These are phyloP conservation scores for Myxocyprinus asiaticus DNA, from an alignment of 2,113 vertebrate genomes.

Conservation along the genomic window DNA sequence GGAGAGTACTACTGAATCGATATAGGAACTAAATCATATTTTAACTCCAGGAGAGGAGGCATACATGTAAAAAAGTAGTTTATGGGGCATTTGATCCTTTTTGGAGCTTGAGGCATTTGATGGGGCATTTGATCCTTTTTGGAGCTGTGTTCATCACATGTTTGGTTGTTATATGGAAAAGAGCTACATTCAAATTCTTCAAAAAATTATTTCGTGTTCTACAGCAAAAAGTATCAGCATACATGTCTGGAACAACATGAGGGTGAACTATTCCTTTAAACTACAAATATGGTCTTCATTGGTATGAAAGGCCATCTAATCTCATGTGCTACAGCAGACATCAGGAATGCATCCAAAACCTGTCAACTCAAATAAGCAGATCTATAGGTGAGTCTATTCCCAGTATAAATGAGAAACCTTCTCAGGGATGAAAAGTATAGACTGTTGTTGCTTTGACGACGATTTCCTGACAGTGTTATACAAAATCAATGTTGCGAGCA, in stretches of 20 bases:
- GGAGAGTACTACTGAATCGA: not conserved
- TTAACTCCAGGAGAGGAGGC: not conserved
- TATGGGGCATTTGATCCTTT: no score
- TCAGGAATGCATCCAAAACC: not conserved
- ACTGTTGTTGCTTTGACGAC: not conserved
- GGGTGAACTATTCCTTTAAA: not conserved
- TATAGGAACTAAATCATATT: conserved; percentile 11
- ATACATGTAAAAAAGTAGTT: not conserved
- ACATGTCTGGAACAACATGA: no score
- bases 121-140: no score
- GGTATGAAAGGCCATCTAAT: no score
- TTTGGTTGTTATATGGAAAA: no score
- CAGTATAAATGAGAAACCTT: not conserved
- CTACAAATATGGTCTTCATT: not conserved
- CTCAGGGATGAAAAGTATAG: not conserved
- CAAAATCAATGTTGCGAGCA: not conserved
- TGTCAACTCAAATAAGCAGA: conserved; percentile 1
- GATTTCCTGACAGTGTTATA: not conserved
- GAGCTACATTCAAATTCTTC: no score
- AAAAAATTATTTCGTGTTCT: no score
- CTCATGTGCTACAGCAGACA: no score
- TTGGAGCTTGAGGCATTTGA: no score
- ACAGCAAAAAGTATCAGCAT: no score
- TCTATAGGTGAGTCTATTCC: not conserved
- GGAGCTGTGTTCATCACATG: no score